Base-by-base conservation (phyloP, 2,888 invertebrate species). In the Eubasilissa splendida region DNA sequence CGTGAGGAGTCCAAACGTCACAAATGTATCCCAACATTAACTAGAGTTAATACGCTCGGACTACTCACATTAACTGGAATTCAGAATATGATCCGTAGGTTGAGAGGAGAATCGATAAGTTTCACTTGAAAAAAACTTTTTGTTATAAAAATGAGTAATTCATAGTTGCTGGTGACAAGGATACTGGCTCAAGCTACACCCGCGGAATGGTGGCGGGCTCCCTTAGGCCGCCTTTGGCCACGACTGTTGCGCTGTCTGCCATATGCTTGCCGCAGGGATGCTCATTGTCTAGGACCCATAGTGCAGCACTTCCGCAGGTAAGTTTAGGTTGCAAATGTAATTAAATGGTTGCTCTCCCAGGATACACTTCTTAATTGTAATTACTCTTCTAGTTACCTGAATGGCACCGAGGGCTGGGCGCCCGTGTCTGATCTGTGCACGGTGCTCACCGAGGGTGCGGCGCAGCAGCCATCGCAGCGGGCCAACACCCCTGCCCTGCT, bases 131-230 rank as follows among this genome's bases (percentile, higher is more conserved):
- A 22, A 22, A 22, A 22, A 22, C 22, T 22, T 22, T 22, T 22
- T 22, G 1, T 22, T 22, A 85, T 73, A 60, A 42, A 42, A 42
- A 42, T 42, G 42, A 42, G 7, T 42, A 42, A 80, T 58, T 88
- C 87, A 33, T 87, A 95, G 95, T 91, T 91, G 86, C 87, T 96
- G 79, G 87, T 96, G 75, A 88, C 93, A 52, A 92, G 96, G 80
- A 91, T 95, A 85, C 88, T 95, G 86, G 90, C 92, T 0, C 93
- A 92, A 78, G 88, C 92, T 81, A 88, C 88, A 4, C 85, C 89
- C 1, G 85, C 88, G 2, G 93, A 93, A 71, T 85, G 84, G 83
- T 86, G 90, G 85, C 85, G 87, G 10, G 84, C 85, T 31, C 91
- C 92, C 12, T 86, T 92, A 58, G 89, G 91, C 53, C 90, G 90